These are phyloP conservation scores for Araneus ventricosus DNA, from an alignment of 1,140 invertebrate species.

Conservation along the genomic window DNA sequence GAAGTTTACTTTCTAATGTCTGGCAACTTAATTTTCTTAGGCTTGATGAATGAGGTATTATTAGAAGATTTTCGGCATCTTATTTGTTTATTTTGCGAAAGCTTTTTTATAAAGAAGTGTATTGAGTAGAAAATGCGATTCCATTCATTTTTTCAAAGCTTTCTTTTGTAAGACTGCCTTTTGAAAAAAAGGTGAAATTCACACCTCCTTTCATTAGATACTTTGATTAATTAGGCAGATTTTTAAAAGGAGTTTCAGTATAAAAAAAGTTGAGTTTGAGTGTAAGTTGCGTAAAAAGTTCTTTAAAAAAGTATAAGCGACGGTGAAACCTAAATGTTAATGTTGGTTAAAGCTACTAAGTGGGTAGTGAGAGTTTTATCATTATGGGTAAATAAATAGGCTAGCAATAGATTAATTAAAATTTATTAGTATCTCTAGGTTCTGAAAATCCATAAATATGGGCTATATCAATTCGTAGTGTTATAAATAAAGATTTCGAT, in stretches of 20 bases:
- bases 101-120: neutral
- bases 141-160: neutral
- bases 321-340: too few relatives aligned
- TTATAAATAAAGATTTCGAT: too few relatives aligned
- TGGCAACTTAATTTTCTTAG: neutral
- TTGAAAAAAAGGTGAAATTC: neutral
- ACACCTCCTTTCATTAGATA: neutral
- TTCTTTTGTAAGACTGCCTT: neutral
- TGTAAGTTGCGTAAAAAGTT: neutral
- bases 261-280: too few relatives aligned
- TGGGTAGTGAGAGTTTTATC: too few relatives aligned
- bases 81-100: neutral
- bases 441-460: too few relatives aligned
- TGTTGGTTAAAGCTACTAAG: too few relatives aligned
- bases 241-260: neutral
- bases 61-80: neutral
- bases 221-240: neutral
- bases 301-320: neutral
- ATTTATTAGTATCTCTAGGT: too few relatives aligned
- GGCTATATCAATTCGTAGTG: too few relatives aligned
- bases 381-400: too few relatives aligned
- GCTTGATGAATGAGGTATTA: neutral
- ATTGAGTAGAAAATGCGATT: neutral
- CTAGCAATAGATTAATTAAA: too few relatives aligned
- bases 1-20: neutral